phyloP scores from a whole-genome alignment of 2,113 vertebrate genomes.

The Cervus canadensis region DNA sequence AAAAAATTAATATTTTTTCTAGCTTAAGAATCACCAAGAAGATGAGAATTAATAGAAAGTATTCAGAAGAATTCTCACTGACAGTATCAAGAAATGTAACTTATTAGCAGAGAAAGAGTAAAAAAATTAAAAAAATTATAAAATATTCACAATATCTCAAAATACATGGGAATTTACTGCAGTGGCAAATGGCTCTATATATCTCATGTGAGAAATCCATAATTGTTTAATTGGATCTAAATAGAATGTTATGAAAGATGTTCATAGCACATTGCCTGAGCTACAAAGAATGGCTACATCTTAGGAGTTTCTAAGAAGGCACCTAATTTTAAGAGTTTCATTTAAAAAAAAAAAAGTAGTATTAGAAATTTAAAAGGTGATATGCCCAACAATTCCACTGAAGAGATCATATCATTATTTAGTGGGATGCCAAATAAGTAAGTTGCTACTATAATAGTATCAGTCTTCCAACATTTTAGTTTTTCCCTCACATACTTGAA shows the following conservation, averaged over 20 bases:
- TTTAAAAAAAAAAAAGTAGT: neutral
- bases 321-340: neutral
- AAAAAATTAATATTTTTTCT: neutral
- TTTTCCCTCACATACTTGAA: neutral
- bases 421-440: neutral
- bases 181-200: neutral
- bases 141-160: conserved; percentile 5
- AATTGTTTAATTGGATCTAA: conserved; percentile 14
- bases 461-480: neutral
- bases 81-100: neutral
- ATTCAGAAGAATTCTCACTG: neutral
- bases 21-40: neutral
- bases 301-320: neutral
- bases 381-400: neutral
- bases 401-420: neutral
- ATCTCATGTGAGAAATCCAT: neutral
- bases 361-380: neutral
- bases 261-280: neutral
- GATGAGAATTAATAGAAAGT: neutral
- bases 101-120: neutral
- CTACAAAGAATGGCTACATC: neutral
- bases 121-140: neutral
- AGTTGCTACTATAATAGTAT: neutral
- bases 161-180: neutral
- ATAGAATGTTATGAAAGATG: neutral